A percentile compares a stretch with the other conserved stretches of the same genome.
Conservation (phyloP, 2,113 vertebrate genomes). For the Percina caprodes region DNA sequence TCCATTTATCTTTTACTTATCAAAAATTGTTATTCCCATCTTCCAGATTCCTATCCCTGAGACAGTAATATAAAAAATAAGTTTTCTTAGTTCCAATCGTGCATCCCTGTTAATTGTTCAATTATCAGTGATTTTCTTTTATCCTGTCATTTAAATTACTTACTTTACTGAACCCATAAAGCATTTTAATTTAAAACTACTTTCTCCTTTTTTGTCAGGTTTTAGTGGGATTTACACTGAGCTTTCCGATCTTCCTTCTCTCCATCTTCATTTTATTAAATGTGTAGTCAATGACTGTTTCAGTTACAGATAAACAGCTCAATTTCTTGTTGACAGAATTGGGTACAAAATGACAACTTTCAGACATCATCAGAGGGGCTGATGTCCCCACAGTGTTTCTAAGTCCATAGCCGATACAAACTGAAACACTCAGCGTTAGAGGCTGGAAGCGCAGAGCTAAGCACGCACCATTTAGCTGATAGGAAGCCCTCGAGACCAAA, state of each 20-base stretch:
- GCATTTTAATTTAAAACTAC: not conserved
- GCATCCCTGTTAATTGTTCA: not conserved
- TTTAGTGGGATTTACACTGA: constrained; percentile 3
- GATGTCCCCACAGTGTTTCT: constrained; percentile 31
- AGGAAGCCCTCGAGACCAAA: constrained; percentile 56
- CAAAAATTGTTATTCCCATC: not conserved
- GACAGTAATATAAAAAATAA: not conserved
- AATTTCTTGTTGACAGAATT: constrained; percentile 25
- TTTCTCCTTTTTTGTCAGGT: not conserved
- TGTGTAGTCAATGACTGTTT: not conserved
- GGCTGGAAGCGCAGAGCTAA: constrained; percentile 21
- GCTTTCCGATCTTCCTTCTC: not conserved
- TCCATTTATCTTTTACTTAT: not conserved
- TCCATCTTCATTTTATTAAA: not conserved
- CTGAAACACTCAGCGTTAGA: constrained; percentile 20
- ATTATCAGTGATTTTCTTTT: constrained; percentile 5
- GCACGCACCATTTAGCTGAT: constrained; percentile 56
- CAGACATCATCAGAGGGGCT: constrained; percentile 22
- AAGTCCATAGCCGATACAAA: constrained; percentile 31
- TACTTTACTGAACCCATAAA: not conserved
- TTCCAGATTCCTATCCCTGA: not conserved
- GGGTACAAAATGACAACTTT: constrained; percentile 41
- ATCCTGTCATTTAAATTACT: not conserved
- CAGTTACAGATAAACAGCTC: constrained; percentile 21
- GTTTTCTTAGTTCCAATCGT: not conserved